Conservation (phyloP, 2,797 vertebrate genomes). For the Anas georgica region DNA sequence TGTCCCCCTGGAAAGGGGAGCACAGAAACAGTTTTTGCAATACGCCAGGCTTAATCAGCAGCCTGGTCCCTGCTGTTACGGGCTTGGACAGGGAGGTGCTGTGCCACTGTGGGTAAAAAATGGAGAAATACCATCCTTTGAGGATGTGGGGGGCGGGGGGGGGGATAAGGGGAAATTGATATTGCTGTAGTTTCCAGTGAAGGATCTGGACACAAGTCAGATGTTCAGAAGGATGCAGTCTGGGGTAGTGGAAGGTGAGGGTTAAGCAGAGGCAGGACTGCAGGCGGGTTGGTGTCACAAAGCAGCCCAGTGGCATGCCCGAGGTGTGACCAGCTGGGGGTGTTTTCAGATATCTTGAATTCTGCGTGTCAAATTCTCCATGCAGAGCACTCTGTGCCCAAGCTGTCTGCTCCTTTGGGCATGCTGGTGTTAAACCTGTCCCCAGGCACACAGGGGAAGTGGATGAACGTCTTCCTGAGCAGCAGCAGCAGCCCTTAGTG, state of each 20-base stretch:
- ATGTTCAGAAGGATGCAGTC: conserved; percentile 14
- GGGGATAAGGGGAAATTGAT: neutral
- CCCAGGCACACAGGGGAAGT: neutral
- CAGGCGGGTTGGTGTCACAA: neutral
- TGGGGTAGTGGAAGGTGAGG: neutral
- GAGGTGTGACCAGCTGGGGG: neutral
- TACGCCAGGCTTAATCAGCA: neutral
- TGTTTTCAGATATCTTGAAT: neutral
- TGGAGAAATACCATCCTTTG: neutral
- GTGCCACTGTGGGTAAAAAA: neutral
- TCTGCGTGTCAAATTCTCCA: neutral
- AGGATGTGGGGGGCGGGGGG: neutral
- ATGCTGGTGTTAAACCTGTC: fast-evolving
- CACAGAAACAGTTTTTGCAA: neutral
- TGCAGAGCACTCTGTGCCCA: fast-evolving
- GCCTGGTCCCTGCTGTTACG: neutral
- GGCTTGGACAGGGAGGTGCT: neutral
- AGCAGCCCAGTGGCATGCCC: neutral
- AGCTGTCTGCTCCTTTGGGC: neutral
- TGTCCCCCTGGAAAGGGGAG: neutral
- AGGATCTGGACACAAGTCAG: neutral
- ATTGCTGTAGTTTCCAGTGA: neutral
- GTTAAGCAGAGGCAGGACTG: neutral
- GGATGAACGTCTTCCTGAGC: neutral
- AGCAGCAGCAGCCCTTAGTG: neutral